Percentiles rank a stretch among this genome's conserved stretches.
Conservation (phyloP, 2,113 vertebrate species). For the Apeltes quadracus region DNA sequence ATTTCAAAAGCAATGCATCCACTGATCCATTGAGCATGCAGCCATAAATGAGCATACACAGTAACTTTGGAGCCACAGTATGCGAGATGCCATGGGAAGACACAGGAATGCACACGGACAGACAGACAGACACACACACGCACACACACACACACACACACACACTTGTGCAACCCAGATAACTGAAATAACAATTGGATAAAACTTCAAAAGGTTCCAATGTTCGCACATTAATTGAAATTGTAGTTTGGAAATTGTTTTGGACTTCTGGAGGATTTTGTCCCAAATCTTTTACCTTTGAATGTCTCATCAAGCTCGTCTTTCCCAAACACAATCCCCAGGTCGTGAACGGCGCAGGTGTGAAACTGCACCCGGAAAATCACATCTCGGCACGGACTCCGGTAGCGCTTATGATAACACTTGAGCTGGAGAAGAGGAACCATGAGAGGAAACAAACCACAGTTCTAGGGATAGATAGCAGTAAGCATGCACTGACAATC, state of each 20-base stretch:
- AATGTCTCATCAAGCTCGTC: constrained; percentile 96
- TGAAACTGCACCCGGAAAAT: constrained; percentile 98
- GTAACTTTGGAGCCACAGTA: background rate
- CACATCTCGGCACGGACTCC: constrained; percentile 89
- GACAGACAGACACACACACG: background rate
- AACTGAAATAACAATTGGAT: background rate
- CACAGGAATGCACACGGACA: background rate
- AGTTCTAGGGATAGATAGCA: background rate
- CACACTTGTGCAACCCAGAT: no score
- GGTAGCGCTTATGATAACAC: constrained; percentile 97
- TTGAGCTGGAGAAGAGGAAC: constrained; percentile 84
- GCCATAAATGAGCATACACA: background rate
- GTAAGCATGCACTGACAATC: constrained; percentile 1
- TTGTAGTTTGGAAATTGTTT: background rate
- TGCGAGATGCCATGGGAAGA: background rate
- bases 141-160: no score
- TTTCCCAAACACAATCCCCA: constrained; percentile 92
- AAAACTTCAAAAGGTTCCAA: background rate
- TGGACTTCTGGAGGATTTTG: background rate
- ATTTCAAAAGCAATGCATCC: background rate
- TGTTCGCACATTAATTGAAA: background rate
- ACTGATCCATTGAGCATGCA: no score
- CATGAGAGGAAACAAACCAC: background rate
- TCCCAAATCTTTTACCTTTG: constrained; percentile 83
- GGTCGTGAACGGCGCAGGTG: constrained; percentile 94